Conservation (phyloP, 1,140 invertebrate genomes). For the Drosophila melanica region DNA sequence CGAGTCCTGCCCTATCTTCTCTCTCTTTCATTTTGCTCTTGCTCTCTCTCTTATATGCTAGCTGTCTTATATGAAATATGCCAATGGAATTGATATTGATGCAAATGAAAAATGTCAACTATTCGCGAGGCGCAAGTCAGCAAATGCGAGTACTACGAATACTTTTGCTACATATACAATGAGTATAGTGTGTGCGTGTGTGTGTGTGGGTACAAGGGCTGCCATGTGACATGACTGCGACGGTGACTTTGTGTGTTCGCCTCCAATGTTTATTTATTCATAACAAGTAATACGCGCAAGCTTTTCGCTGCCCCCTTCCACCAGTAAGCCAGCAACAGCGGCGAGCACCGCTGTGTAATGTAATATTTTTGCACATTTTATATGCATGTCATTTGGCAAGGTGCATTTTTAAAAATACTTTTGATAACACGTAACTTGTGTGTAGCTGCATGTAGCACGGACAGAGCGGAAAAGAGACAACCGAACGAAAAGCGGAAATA, state of each 20-base stretch:
- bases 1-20: not conserved
- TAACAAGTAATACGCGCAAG: conserved; percentile 70
- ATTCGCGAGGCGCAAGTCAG: conserved; percentile 50
- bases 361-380: conserved; percentile 78
- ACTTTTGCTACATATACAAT: conserved; percentile 8
- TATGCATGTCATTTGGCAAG: conserved; percentile 77
- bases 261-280: conserved; percentile 74
- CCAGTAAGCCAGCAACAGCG: not conserved
- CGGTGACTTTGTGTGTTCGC: conserved; percentile 31
- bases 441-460: not conserved
- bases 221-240: not conserved
- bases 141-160: conserved; percentile 20
- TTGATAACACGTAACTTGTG: conserved; percentile 19
- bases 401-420: conserved; percentile 66
- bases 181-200: conserved; percentile 3
- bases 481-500: conserved; percentile 17
- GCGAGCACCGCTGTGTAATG: conserved; percentile 48
- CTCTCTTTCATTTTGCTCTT: no score
- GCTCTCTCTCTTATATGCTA: not conserved
- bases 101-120: conserved; percentile 81
- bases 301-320: not conserved
- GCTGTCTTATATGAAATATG: conserved; percentile 49
- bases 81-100: conserved; percentile 75
- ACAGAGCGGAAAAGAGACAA: no score
- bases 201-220: not conserved